Base-by-base conservation (phyloP, 2,888 invertebrate genomes). In the Nasonovia ribisnigri region DNA sequence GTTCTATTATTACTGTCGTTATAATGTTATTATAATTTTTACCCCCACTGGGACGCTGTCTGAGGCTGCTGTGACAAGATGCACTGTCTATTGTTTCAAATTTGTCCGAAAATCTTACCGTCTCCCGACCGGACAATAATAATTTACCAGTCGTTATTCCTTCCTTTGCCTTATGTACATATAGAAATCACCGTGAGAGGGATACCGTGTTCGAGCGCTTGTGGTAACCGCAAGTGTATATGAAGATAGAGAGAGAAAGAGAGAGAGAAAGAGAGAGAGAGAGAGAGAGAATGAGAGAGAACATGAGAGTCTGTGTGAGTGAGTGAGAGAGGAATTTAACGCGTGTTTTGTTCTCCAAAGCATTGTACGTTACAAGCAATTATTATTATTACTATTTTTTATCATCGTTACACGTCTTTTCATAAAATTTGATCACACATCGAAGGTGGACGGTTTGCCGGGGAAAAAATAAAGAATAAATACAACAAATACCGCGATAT, bases 401-500 rank as follows among this genome's bases (percentile, higher is more conserved):
- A 6, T 87, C 42, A 48, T 92, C 87, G 51, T 92, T 67, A 87
- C 48, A 48, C 87, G 87, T 87, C 60, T 87, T 92, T 87, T 87
- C 48, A 42, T 67, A 51, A 67, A 51, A 88, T 87, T 48, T 20
- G 60, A 92, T 92, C 92, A 67, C 87, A 87, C 54, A 54, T 90
- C n/a, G 36, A n/a, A 24, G 84, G 86, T 36, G 26, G 48, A 60
- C 86, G 60, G 60, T n/a, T 51, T 36, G 57, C 57, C n/a, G 46
- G 20, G 29, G 84, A 42, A 48, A 77, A 77, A 48, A 51, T 88
- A 67, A 48, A n/a, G 67, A 90, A 67, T 67, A 91, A 87, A 87
- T 60, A 92, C 92, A 60, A 92, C 92, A 60, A 92, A 92, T 87
- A 92, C 92, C 48, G 92, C 92, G 92, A 92, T 92, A 92, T 88